phyloP scores from a whole-genome alignment of 1,140 invertebrate species.

The Drosophila ficusphila region DNA sequence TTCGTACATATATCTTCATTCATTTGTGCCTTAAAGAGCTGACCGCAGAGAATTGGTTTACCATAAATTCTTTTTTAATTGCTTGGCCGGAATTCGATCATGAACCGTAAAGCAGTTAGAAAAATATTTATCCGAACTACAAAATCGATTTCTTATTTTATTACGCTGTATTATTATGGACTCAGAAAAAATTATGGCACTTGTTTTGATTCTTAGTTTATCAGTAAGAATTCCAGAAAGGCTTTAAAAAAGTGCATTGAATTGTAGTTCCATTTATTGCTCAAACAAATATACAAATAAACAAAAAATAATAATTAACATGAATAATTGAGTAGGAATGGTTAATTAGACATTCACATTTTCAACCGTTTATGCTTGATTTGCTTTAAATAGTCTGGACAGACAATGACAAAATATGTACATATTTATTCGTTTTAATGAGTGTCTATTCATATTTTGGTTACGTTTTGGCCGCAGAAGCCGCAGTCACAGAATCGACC shows the following conservation, averaged over 20 bases:
- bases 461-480: constrained; percentile 1
- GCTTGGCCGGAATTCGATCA: constrained; percentile 6
- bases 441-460: constrained; percentile 10
- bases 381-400: background rate
- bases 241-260: background rate
- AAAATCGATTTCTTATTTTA: background rate
- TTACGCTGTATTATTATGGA: background rate
- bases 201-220: too few relatives aligned
- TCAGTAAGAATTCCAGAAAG: background rate
- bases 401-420: background rate
- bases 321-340: background rate
- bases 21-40: constrained; percentile 14
- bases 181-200: too few relatives aligned
- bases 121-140: background rate
- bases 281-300: background rate
- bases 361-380: background rate
- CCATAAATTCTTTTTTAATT: constrained; percentile 42
- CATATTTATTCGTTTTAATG: background rate
- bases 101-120: background rate
- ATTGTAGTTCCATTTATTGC: background rate
- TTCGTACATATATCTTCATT: constrained; percentile 12
- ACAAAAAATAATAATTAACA: background rate
- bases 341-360: background rate
- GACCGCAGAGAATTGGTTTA: constrained; percentile 5
- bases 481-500: constrained; percentile 3